Base-by-base conservation (phyloP, 2,113 vertebrate genomes). In the Mus spicilegus region DNA sequence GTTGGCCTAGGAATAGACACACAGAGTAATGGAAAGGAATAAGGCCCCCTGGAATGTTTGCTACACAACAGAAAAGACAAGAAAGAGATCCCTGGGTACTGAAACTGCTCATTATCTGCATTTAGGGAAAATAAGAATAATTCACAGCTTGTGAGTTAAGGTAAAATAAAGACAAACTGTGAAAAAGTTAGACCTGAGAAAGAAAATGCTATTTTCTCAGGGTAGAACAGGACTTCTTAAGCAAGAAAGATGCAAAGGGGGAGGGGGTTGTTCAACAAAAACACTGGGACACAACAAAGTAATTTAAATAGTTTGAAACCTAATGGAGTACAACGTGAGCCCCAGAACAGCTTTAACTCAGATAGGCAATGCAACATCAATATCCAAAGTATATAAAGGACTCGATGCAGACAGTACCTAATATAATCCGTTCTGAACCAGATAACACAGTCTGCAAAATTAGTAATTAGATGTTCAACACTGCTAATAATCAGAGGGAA, bases 101-200 rank as follows among this genome's bases (percentile, higher is more conserved):
- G 13, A 54, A 78, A 87, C 36, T 72, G 24, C 36, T 84, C 42
- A 51, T 69, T 91, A 58, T 46, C n/a, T 73, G 65, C 36, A 56
- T 0, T 51, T 3, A 46, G 84, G n/a, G 72, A 96, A 95, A 94
- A 80, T 54, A 51, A 91, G 72, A 67, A n/a, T 92, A 80, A 93
- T 54, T 91, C 87, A 87, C 24, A 78, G 36, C 67, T 69, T 90
- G 73, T 13, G 70, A 39, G 76, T 85, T 61, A 19, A 76, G 76
- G 56, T 2, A 70, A 39, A 96, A 94, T 73, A 90, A 89, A 90
- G 24, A 84, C 30, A 49, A 78, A 85, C 58, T 5, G 51, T 36
- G 30, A 81, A n/a, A 94, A 90, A 65, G 56, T 0, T 87, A 95
- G 88, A 94, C 9, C 81, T 90, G 85, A 9, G 76, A 90, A 95